Conservation (phyloP, 2,888 invertebrate species). For the Apamea sordens region DNA sequence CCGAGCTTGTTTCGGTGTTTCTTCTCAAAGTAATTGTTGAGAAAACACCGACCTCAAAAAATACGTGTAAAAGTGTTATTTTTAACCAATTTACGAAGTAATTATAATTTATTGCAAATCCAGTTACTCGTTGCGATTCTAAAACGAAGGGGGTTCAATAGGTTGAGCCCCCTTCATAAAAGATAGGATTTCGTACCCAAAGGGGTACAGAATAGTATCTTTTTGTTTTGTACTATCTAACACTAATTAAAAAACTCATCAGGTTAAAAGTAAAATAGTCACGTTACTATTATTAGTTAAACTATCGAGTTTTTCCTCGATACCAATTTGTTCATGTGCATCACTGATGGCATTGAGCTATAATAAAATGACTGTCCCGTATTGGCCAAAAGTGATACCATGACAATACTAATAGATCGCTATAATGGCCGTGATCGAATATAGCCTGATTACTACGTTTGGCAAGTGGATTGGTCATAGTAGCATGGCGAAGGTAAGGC, state of each 20-base stretch:
- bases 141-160: neutral
- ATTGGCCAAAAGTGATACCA: too few relatives aligned
- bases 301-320: neutral
- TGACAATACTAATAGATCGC: neutral
- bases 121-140: neutral
- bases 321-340: neutral
- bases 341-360: neutral
- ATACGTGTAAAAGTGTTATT: neutral
- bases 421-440: neutral
- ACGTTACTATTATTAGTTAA: neutral
- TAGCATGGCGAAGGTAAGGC: neutral
- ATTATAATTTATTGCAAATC: neutral
- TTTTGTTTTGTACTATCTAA: neutral
- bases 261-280: too few relatives aligned
- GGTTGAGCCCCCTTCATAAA: too few relatives aligned
- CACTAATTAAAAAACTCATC: too few relatives aligned
- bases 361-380: neutral
- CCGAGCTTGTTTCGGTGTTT: neutral
- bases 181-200: too few relatives aligned
- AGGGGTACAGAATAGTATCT: neutral
- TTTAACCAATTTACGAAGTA: neutral
- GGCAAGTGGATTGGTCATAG: slow-evolving; percentile 11
- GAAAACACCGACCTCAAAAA: too few relatives aligned
- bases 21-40: neutral
- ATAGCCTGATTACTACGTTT: neutral